Evolutionary conservation across 2,113 vertebrate species (phyloP), one percentile per base, ranked within the genome.

Genomic region (Hippocampus guttulatus): DNA sequence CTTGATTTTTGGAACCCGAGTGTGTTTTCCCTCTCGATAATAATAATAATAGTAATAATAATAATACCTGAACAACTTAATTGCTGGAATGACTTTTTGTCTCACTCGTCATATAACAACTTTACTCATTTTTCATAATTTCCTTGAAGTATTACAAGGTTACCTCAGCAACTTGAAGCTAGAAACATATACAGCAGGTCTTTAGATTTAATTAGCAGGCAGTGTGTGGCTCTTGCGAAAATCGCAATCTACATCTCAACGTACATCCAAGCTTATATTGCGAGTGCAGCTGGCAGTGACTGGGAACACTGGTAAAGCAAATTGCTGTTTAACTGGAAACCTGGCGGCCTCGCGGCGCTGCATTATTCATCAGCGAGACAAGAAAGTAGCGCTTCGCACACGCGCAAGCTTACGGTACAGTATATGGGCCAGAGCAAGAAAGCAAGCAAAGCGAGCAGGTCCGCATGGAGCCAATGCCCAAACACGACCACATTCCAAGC

Each of bases 311-410:
- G 92, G 91, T 93, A 92, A 93, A 93, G 92, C 92, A 93, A 93
- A 93, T 93, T 92, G 91, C 88, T 93, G 87, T 92, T 93, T 92
- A 92, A 92, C 90, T 92, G 91, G 90, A 92, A 91, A 91, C 91
- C 91, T 76, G 86, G 87, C 77, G 89, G 89, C 84, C 91, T 91
- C 75, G 2, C 80, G 86, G 85, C 76, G 2, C 75, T 93, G 90
- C 92, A 93, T 93, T 92, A 93, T 93, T 93, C 87, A 93, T 92
- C 77, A 83, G 74, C 76, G 61, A 91, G 89, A 89, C 88, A 88
- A 88, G 89, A 91, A 91, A 91, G 87, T 86, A 88, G 78, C 76
- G 71, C 84, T 82, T 85, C 87, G 80, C 84, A 69, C 27, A 16
- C 52, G 18, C 41, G 52, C 49, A 16, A 47, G 38, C 30, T 49